Evolutionary conservation across 2,113 vertebrate species (phyloP), one percentile per base, ranked within the genome.

Genomic region (Protomyctophum bolini): DNA sequence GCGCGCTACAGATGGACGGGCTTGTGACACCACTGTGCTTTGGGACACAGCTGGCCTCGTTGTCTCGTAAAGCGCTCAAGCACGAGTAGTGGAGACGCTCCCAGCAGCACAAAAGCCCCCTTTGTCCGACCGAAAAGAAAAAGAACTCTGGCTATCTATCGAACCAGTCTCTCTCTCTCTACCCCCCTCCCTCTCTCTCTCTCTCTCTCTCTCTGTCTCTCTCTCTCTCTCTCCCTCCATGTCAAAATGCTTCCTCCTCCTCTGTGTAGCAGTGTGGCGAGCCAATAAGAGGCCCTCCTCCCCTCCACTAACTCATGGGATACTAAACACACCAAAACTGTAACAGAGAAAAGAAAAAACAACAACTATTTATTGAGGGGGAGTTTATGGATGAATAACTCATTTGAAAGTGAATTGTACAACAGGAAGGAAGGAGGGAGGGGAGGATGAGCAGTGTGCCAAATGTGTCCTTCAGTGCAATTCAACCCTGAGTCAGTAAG

Each of bases 221-320:
- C 10, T 28, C 57, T 9, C 21, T 58, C 57, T 58, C 57, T 41
- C 12, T 6, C 49, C 8, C 47, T 52, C 55, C 71, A 66, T 67
- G 65, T 84, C 80, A 83, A 84, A 21, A 74, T 66, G 71, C 63
- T 71, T 80, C 71, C 60, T 68, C 56, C 56, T 75, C 56, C 56
- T 75, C 74, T 63, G 59, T 15, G 62, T 2, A 56, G 63, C 76
- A 77, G 68, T 28, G 59, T 68, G 72, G 54, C 33, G 55, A 62
- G 68, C 64, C 64, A 55, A 21, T 21, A 21, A 15, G n/a, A 65
- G 3, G 63, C 7, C 9, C 29, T 21, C 45, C 2, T 41, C 58
- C 1, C 0, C 45, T 6, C 46, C 60, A 6, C 7, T 52, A 15
- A 45, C 52, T 52, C 10, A 57, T 29, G 41, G 51, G 52, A 68